A percentile compares a stretch with the other conserved stretches of the same genome.
phyloP scores from a whole-genome alignment of 2,888 invertebrate genomes.

The Tetragnatha montana region DNA sequence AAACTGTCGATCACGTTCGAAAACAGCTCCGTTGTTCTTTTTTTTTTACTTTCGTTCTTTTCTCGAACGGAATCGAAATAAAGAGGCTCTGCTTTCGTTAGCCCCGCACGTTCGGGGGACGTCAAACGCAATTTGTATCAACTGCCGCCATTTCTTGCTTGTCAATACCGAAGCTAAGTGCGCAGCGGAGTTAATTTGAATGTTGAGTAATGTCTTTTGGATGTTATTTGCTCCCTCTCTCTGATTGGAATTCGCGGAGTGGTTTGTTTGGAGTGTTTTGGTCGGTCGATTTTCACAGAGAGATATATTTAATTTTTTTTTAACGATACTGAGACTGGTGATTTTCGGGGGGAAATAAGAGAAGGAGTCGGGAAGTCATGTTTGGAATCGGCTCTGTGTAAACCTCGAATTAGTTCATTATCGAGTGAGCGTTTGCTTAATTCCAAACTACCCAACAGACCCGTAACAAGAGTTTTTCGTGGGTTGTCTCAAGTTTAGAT shows the following conservation, averaged over 20 bases:
- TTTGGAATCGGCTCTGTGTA: no score
- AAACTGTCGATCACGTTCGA: slow-evolving; percentile 61
- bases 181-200: slow-evolving; percentile 15
- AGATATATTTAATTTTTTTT: background rate
- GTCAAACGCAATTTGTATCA: slow-evolving; percentile 36
- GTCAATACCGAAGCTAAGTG: slow-evolving; percentile 4
- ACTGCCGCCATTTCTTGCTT: background rate
- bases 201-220: background rate
- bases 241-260: background rate
- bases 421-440: no score
- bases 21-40: slow-evolving; percentile 44
- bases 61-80: slow-evolving; percentile 2
- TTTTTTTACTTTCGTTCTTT: background rate
- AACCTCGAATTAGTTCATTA: no score
- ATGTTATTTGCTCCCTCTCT: background rate
- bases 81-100: slow-evolving; percentile 24
- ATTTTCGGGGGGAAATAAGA: background rate
- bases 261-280: background rate
- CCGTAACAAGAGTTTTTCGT: no score
- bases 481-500: no score
- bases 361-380: no score
- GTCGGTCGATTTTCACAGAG: background rate
- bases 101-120: slow-evolving; percentile 4
- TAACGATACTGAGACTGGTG: background rate
- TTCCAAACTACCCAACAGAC: no score